Conservation (phyloP, 1,140 invertebrate species). For the Anagrus nilaparvatae region DNA sequence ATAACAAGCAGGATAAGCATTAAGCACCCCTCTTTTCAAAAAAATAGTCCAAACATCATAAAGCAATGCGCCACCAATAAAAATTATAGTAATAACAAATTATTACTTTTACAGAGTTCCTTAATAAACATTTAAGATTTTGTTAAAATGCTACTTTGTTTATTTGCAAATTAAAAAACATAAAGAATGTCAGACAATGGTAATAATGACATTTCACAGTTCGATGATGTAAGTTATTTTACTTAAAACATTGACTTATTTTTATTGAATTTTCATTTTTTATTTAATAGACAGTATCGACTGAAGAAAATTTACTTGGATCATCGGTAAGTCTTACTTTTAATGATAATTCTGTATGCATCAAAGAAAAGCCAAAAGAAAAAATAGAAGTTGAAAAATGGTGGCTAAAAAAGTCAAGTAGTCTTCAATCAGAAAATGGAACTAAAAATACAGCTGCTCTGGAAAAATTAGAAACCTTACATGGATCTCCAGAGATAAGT, state of each 20-base stretch:
- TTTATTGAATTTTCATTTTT: background rate
- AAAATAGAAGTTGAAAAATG: slow-evolving; percentile 21
- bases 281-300: slow-evolving; percentile 21
- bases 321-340: slow-evolving; percentile 30
- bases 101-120: no score
- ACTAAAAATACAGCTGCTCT: slow-evolving; percentile 16
- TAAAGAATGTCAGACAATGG: slow-evolving; percentile 18
- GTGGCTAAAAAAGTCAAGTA: slow-evolving; percentile 30
- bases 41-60: no score
- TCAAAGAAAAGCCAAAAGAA: slow-evolving; percentile 25
- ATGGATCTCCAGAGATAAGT: slow-evolving; percentile 25
- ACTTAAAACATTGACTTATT: background rate
- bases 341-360: slow-evolving; percentile 27
- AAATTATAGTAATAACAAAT: no score
- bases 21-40: no score
- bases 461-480: slow-evolving; percentile 16
- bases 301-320: slow-evolving; percentile 26
- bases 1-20: no score
- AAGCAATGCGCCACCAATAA: no score
- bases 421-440: slow-evolving; percentile 17
- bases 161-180: no score
- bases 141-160: no score
- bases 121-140: no score
- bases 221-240: slow-evolving; percentile 24
- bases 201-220: slow-evolving; percentile 12